Evolutionary conservation across 2,113 vertebrate genomes (phyloP), one percentile per base, ranked within the genome.

Genomic region (Odocoileus hemionus): DNA sequence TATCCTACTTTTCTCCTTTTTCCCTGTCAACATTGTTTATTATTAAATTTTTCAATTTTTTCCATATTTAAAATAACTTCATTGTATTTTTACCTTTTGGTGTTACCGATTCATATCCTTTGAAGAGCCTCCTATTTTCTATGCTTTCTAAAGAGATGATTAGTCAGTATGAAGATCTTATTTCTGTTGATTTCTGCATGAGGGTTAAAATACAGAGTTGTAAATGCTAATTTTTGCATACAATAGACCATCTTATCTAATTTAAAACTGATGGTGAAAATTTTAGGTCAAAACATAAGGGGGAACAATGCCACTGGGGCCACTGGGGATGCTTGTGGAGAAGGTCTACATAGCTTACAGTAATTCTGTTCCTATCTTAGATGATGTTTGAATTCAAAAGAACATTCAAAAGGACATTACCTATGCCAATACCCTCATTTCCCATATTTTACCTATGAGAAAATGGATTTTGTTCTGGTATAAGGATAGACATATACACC

Each of bases 11-110:
- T 83, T 67, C 25, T 39, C 45, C 30, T 93, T 87, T 28, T 87
- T 83, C 25, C n/a, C 94, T 94, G 17, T 86, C 36, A 45, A 55
- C 33, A 91, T 60, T 94, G n/a, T 70, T 97, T 57, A 45, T 60
- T 74, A 84, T 80, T 95, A 21, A 87, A 47, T 28, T 90, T 76
- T 83, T 7, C 36, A 55, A 10, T 52, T 58, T 45, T 50, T 23
- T 58, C 90, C 43, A 88, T 70, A 88, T 80, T 96, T 88, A 93
- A 74, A 87, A 90, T 50, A 94, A 7, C n/a, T 58, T 85, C 45
- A 67, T 93, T 92, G 23, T 78, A 25, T 50, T 25, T 90, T 96
- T 88, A 60, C 13, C 25, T 91, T 92, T 94, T 91, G 21, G 26
- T n/a, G 39, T 7, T 58, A 28, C n/a, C 3, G 26, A 64, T 96